Percentiles rank a stretch among this genome's conserved stretches.
phyloP scores from a whole-genome alignment of 2,113 vertebrate genomes.

The Gadus macrocephalus region DNA sequence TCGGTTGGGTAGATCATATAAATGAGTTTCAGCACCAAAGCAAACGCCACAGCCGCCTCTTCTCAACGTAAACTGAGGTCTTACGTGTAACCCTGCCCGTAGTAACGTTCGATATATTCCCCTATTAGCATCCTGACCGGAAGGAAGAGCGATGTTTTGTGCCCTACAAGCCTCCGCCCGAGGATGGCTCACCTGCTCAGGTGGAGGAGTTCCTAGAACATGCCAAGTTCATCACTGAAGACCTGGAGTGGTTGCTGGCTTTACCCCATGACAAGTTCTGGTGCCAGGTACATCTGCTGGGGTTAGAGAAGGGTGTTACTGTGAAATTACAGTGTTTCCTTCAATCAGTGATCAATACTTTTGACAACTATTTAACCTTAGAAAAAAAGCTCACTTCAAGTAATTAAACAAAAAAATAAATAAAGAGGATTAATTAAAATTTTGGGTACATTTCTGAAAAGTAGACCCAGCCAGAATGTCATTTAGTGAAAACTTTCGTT shows the following conservation, averaged over 20 bases:
- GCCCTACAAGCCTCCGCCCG: slow-evolving; percentile 81
- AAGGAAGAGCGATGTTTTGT: slow-evolving; percentile 87
- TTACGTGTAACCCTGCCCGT: background rate
- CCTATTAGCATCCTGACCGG: slow-evolving; percentile 80
- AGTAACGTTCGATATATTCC: background rate
- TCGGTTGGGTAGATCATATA: background rate
- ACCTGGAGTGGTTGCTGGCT: slow-evolving; percentile 90
- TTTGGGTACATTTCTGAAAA: too few relatives aligned
- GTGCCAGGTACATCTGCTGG: slow-evolving; percentile 83
- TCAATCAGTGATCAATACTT: too few relatives aligned
- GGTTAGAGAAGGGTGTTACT: too few relatives aligned
- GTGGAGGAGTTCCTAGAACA: slow-evolving; percentile 90
- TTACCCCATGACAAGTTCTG: slow-evolving; percentile 94
- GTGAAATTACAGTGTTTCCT: too few relatives aligned
- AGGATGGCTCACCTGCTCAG: slow-evolving; percentile 73
- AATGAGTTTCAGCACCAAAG: background rate
- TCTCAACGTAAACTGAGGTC: background rate
- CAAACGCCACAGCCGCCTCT: background rate
- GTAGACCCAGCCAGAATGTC: too few relatives aligned
- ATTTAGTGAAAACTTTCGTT: too few relatives aligned
- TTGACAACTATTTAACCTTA: too few relatives aligned
- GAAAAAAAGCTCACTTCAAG: too few relatives aligned
- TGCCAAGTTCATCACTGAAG: slow-evolving; percentile 84
- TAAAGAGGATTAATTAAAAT: too few relatives aligned
- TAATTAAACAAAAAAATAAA: too few relatives aligned